Base-by-base conservation (phyloP, 2,797 vertebrate species). In the Ambastaia sidthimunki region DNA sequence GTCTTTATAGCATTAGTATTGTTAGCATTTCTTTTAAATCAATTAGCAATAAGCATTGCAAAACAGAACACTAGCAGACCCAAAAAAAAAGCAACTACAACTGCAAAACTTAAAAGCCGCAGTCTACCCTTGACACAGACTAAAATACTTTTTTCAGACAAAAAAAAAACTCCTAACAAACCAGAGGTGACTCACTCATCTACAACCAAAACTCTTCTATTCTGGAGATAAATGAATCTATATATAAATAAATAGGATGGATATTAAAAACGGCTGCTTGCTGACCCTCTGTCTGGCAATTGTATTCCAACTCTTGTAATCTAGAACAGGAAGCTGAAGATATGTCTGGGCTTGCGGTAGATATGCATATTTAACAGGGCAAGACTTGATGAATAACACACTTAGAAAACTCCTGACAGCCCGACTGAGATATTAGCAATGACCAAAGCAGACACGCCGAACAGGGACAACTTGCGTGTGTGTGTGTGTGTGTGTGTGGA, bases 391-490 rank as follows among this genome's bases (percentile, higher is more conserved):
- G 89, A 91, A 94, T 92, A 88, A 91, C 89, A 88, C 52, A 70
- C 90, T 89, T 84, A 79, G 71, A 89, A 90, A 89, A 89, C 87
- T 91, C 80, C 86, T 92, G 93, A 93, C 92, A 93, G 92, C 69
- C 82, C 74, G 78, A 89, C 86, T 71, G 85, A 90, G 89, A 88
- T 67, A 83, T 91, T 87, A 87, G 90, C 77, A 31, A 84, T 90
- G 92, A 91, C 91, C 93, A 92, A 84, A 86, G 89, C 91, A 87
- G 88, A 82, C n/a, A 48, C 44, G 15, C 59, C 11, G 59, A 71
- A 65, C 52, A 19, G 54, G 44, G 80, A 70, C 54, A 68, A 66
- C 54, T 69, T 10, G 74, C 48, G 60, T 65, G 52, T 66, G 57
- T 75, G 60, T 66, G 70, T 80, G 75, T 62, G 55, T 80, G 70